Evolutionary conservation across 2,113 vertebrate genomes (phyloP).

Genomic region (Anolis sagrei): DNA sequence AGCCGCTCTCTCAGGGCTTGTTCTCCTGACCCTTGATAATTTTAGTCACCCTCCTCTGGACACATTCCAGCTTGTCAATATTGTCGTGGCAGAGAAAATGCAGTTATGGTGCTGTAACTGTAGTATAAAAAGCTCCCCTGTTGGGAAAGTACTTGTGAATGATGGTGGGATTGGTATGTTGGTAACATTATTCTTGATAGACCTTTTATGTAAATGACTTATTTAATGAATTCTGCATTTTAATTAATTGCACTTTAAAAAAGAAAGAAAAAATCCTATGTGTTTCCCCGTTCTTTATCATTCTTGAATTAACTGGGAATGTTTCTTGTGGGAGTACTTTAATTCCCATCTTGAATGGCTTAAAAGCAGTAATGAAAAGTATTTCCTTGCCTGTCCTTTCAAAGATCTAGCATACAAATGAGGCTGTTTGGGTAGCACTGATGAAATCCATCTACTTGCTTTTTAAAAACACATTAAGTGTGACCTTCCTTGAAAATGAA

Average conservation of each 20-base stretch:
- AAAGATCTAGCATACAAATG: slow-evolving; percentile 18
- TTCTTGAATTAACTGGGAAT: slow-evolving; percentile 16
- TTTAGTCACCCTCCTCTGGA: no score
- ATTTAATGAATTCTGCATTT: slow-evolving; percentile 27
- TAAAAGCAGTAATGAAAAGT: slow-evolving; percentile 36
- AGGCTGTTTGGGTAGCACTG: slow-evolving; percentile 8
- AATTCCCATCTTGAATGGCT: slow-evolving; percentile 19
- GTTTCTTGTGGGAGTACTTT: slow-evolving; percentile 23
- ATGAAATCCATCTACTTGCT: background rate
- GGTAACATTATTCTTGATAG: slow-evolving; percentile 15
- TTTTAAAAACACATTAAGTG: slow-evolving; percentile 34
- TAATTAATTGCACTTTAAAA: slow-evolving; percentile 8
- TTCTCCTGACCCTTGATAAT: no score
- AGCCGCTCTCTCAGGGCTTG: no score
- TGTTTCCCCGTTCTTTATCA: slow-evolving; percentile 1
- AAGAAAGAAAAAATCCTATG: background rate
- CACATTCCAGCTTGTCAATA: no score
- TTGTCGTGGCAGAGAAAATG: no score
- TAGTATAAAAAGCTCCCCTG: no score
- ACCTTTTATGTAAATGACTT: slow-evolving; percentile 1
- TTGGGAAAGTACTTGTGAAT: background rate
- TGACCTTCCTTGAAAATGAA: slow-evolving; percentile 34
- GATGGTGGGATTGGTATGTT: background rate
- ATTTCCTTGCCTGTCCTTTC: slow-evolving; percentile 21
- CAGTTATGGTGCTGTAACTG: no score